Evolutionary conservation across 2,888 invertebrate species (phyloP), one percentile per base, ranked within the genome.

Genomic region (Aphodius sticticus): DNA sequence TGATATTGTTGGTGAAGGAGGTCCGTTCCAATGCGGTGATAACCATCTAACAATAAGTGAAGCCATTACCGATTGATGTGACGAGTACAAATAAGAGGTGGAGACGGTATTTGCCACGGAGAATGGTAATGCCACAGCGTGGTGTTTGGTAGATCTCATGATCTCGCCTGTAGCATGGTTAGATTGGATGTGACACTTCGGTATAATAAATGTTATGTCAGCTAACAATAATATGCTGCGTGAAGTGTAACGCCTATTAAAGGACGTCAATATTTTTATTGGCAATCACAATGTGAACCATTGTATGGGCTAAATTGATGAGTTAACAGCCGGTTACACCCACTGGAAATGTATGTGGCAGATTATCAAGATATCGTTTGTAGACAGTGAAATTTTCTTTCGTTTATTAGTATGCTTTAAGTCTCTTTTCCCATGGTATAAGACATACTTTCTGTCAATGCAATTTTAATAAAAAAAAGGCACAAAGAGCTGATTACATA

Each of bases 1-100:
- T 6, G 53, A 53, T 53, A 5, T 53, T 53, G 53, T 53, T 2
- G 26, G 26, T 26, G 26, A 26, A 26, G 26, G 26, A 26, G 53
- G 53, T 53, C 53, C 53, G 53, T 53, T 53, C 12, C 12, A 53
- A 53, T 26, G 26, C 26, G 26, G 3, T 26, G 53, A 53, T 53
- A 53, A 53, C 53, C 53, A 53, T 53, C 53, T 53, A 53, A 53
- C 53, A 53, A 53, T 53, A 53, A 53, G 53, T 53, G 53, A 53
- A 53, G 53, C 53, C 53, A 53, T 53, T 53, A 53, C 53, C 53
- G 53, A 53, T 53, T 53, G 53, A 53, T 53, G 53, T 53, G 53
- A 53, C 53, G 53, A 53, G 53, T 53, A 53, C 53, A 53, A 53
- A 53, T 53, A 53, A 53, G 53, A 53, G 53, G 53, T 5, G 53